These are phyloP conservation scores for Siniperca chuatsi DNA, from an alignment of 2,113 vertebrate species.

Conservation along the genomic window DNA sequence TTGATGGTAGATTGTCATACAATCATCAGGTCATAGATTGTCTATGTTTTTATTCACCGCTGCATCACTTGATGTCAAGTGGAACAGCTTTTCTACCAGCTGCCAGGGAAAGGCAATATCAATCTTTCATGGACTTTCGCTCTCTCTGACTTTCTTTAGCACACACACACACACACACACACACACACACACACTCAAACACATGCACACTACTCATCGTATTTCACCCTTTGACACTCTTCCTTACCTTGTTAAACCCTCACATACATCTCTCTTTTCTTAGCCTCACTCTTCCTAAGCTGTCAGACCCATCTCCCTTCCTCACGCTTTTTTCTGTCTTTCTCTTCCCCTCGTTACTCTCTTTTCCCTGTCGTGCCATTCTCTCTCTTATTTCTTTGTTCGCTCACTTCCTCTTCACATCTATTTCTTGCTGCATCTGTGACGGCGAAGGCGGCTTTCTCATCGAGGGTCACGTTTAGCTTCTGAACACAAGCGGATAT, in stretches of 20 bases:
- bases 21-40: neutral
- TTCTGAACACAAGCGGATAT: constrained; percentile 35
- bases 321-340: neutral
- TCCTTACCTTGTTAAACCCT: constrained; percentile 46
- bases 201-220: neutral
- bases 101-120: constrained; percentile 21
- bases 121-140: constrained; percentile 50
- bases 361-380: constrained; percentile 16
- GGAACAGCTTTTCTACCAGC: constrained; percentile 17
- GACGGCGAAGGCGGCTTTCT: constrained; percentile 2
- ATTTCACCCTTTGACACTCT: constrained; percentile 48
- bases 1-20: neutral
- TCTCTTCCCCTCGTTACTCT: constrained; percentile 12
- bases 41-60: neutral
- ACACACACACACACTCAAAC: neutral
- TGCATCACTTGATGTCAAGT: constrained; percentile 9
- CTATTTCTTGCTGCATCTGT: constrained; percentile 4
- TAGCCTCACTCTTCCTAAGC: constrained; percentile 14
- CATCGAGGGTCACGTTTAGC: neutral
- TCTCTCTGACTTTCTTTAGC: constrained; percentile 11
- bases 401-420: constrained; percentile 12
- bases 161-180: neutral
- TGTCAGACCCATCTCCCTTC: constrained; percentile 43
- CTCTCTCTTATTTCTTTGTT: neutral
- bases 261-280: constrained; percentile 41